Evolutionary conservation across 2,888 invertebrate genomes (phyloP).

Genomic region (Aphrophora alni): DNA sequence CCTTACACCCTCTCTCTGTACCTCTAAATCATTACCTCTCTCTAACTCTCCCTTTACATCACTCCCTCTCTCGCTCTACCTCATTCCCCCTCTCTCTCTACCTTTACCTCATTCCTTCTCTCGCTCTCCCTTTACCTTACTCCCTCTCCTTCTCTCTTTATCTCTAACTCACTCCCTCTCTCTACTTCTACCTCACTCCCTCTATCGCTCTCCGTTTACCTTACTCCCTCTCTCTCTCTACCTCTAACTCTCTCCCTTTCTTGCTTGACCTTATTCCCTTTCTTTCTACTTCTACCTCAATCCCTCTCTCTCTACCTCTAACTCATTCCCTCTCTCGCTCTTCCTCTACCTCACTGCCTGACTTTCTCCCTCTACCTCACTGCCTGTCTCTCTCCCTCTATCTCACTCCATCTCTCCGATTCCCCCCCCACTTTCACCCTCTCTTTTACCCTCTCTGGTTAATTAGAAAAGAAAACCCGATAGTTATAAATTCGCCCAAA

Average conservation of each 20-base stretch:
- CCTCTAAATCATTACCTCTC: no score
- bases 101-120: no score
- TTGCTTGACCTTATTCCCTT: neutral
- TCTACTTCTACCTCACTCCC: neutral
- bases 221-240: no score
- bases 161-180: no score
- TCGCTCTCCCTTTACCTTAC: neutral
- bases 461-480: no score
- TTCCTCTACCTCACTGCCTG: neutral
- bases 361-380: neutral
- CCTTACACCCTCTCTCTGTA: no score
- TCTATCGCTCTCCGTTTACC: neutral
- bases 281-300: neutral
- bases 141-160: no score
- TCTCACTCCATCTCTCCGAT: neutral
- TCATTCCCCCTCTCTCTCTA: no score
- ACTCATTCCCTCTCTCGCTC: neutral
- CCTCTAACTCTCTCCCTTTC: no score
- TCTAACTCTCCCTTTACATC: no score
- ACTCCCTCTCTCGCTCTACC: no score
- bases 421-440: neutral
- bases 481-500: no score
- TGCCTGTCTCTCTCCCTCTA: neutral
- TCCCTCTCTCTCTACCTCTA: neutral
- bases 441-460: neutral